Evolutionary conservation across 2,113 vertebrate genomes (phyloP).

Genomic region (Fukomys damarensis): DNA sequence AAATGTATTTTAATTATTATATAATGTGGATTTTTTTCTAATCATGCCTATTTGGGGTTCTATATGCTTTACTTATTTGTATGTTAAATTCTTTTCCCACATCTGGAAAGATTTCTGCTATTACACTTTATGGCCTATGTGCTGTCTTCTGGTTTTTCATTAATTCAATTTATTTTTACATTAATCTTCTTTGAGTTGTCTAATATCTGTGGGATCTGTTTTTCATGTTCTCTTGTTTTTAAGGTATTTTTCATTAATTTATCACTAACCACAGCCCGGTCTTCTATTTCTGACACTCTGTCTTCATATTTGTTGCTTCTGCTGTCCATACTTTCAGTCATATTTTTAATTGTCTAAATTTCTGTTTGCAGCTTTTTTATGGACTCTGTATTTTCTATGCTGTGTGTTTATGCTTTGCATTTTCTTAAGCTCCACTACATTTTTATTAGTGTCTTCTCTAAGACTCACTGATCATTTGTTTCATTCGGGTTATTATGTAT

Average conservation of each 20-base stretch:
- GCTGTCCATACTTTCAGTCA: not conserved
- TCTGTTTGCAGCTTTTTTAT: not conserved
- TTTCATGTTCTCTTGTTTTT: not conserved
- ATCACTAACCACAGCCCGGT: not conserved
- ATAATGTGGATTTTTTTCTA: not conserved
- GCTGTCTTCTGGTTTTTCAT: not conserved
- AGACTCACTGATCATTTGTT: not conserved
- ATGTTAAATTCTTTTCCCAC: not conserved
- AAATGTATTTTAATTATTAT: not conserved
- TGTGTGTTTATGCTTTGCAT: not conserved
- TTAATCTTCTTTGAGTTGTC: not conserved
- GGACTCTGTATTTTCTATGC: not conserved
- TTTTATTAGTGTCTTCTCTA: not conserved
- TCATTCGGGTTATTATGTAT: not conserved
- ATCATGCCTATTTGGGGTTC: not conserved
- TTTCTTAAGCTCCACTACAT: not conserved
- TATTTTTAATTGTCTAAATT: not conserved
- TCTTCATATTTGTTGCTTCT: not conserved
- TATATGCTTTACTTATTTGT: not conserved
- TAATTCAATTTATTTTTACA: not conserved
- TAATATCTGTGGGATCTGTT: not conserved
- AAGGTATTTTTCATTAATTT: not conserved
- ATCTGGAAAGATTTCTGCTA: not conserved
- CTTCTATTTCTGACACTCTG: not conserved
- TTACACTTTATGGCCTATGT: not conserved